Evolutionary conservation across 2,113 vertebrate species (phyloP).

Genomic region (Cynoglossus semilaevis): DNA sequence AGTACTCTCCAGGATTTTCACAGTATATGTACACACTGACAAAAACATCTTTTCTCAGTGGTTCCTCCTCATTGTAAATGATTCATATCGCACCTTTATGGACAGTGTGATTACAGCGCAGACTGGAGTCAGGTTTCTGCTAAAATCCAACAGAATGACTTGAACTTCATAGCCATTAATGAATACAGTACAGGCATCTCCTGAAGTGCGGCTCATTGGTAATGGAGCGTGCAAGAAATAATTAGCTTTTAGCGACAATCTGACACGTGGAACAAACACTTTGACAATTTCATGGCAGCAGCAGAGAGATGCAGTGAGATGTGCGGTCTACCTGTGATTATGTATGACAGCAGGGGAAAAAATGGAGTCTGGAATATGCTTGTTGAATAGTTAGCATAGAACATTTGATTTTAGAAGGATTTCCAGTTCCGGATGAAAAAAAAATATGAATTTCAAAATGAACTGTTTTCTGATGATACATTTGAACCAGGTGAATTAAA

Average conservation of each 20-base stretch:
- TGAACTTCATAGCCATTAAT: constrained; percentile 17
- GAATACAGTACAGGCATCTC: constrained; percentile 30
- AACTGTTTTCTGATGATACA: too few relatives aligned
- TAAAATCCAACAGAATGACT: constrained; percentile 17
- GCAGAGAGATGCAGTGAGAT: constrained; percentile 1
- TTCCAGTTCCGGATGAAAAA: too few relatives aligned
- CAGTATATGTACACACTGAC: too few relatives aligned
- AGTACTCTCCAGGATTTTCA: too few relatives aligned
- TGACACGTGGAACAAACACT: constrained; percentile 62
- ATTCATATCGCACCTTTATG: too few relatives aligned
- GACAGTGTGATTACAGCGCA: background rate
- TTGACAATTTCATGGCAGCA: constrained; percentile 42
- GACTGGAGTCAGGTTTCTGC: constrained; percentile 15
- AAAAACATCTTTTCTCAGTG: too few relatives aligned
- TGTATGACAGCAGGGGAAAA: constrained; percentile 18
- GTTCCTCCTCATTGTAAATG: too few relatives aligned
- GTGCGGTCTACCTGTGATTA: constrained; percentile 6
- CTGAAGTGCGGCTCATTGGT: constrained; percentile 27
- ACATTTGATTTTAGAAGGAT: too few relatives aligned
- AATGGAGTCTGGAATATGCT: too few relatives aligned
- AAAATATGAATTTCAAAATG: too few relatives aligned
- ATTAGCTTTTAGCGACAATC: constrained; percentile 48
- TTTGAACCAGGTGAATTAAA: too few relatives aligned
- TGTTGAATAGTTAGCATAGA: too few relatives aligned
- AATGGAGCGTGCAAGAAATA: constrained; percentile 50